Percentiles rank a stretch among this genome's conserved stretches.
Evolutionary conservation across 1,140 invertebrate species (phyloP).

Genomic region (Drosophila kanapiae): DNA sequence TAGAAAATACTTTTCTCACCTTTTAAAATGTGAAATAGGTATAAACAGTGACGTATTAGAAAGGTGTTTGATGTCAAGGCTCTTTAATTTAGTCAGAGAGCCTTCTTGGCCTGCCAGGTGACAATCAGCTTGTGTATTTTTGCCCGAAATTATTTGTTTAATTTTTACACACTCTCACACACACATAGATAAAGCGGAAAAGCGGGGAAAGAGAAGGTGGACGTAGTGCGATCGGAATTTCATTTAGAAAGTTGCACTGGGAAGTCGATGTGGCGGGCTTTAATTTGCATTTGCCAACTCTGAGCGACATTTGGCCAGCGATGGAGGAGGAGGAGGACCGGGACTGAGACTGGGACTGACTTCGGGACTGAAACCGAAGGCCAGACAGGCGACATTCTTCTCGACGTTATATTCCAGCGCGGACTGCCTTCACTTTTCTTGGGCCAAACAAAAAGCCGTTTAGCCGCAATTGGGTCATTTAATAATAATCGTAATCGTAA

Average conservation of each 20-base stretch:
- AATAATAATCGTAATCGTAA: conserved; percentile 59
- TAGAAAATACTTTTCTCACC: no score
- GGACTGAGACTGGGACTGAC: background rate
- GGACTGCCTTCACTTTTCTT: conserved; percentile 74
- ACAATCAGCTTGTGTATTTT: conserved; percentile 79
- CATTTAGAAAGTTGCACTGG: conserved; percentile 75
- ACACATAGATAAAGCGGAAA: background rate
- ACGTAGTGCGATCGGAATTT: conserved; percentile 66
- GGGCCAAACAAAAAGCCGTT: conserved; percentile 41
- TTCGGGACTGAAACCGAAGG: conserved; percentile 13
- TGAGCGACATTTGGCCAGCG: conserved; percentile 53
- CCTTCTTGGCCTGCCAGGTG: conserved; percentile 58
- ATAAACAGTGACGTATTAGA: conserved; percentile 54
- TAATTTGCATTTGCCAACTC: conserved; percentile 73
- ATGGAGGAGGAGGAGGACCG: background rate
- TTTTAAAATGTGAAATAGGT: conserved; percentile 3
- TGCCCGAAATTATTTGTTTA: conserved; percentile 78
- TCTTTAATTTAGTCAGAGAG: conserved; percentile 60
- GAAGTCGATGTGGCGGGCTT: conserved; percentile 53
- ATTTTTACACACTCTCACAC: conserved; percentile 69
- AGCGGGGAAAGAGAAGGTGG: conserved; percentile 23
- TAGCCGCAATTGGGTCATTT: conserved; percentile 74
- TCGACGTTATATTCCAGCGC: conserved; percentile 5
- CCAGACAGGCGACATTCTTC: conserved; percentile 69
- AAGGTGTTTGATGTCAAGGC: conserved; percentile 57